Evolutionary conservation across 2,888 invertebrate genomes (phyloP), one percentile per base, ranked within the genome.

Genomic region (Ornithoptera alexandrae): DNA sequence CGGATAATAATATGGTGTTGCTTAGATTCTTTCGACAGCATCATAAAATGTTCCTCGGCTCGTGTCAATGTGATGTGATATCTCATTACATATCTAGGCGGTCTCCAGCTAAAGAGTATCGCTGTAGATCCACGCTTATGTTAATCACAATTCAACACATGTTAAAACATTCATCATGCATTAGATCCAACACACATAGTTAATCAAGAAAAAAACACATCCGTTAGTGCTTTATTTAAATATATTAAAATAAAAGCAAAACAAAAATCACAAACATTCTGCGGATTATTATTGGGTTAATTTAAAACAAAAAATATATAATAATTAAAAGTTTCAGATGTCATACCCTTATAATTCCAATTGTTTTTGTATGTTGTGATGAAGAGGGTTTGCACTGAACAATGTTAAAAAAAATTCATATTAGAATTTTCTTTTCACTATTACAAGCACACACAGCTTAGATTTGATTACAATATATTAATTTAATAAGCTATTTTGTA

Each of bases 301-400:
- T 42, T n/a, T 15, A 20, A 62, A 62, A 20, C 36, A 58, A 58
- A 58, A 58, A 20, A 56, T 56, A 56, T 17, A 15, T n/a, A 22
- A 22, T 46, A 46, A 46, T 50, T 17, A 12, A 62, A 22, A 46
- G 57, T 58, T 20, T 24, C 57, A 58, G 20, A 22, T 18, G 17
- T 64, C 67, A 68, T 71, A 65, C 68, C 66, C 68, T 62, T 65
- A 62, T 22, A 67, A 39, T 66, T 69, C 65, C 66, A 57, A 62
- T 53, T 60, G 60, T 67, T 22, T 58, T 58, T 58, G 57, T 58
- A 58, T 58, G 57, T 58, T 64, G 62, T 46, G 68, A 30, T 46
- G 62, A 46, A 50, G 58, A 22, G 36, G 57, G 68, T 62, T 58
- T 64, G 53, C 65, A 68, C 68, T 65, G 68, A 65, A 68, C 65